phyloP scores from a whole-genome alignment of 2,797 vertebrate species.

The Hypotaenidia okinawae region DNA sequence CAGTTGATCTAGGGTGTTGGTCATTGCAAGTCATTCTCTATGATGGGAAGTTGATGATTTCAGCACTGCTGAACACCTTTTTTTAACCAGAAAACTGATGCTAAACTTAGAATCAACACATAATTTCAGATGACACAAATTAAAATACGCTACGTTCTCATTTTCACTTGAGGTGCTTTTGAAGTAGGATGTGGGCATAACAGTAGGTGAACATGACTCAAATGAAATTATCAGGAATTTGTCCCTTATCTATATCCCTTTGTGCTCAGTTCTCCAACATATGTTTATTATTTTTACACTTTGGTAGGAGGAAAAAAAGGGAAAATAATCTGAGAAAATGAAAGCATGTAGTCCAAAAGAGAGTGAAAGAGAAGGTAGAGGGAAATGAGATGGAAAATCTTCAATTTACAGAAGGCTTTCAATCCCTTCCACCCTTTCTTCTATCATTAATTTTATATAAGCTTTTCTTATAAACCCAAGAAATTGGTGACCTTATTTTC shows the following conservation, averaged over 20 bases:
- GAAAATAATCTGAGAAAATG: neutral
- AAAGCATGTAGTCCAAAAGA: neutral
- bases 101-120: neutral
- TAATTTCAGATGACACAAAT: neutral
- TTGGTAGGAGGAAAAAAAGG: neutral
- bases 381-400: neutral
- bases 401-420: neutral
- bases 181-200: neutral
- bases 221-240: neutral
- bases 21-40: neutral
- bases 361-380: neutral
- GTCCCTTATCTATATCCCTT: neutral
- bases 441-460: neutral
- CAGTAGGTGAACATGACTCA: neutral
- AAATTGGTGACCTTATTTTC: neutral
- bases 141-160: neutral
- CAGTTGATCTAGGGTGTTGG: neutral
- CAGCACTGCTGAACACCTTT: neutral
- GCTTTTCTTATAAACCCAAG: neutral
- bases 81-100: neutral
- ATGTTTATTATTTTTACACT: neutral
- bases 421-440: neutral
- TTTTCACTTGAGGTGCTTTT: neutral
- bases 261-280: neutral
- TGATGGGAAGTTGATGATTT: neutral